Evolutionary conservation across 2,113 vertebrate species (phyloP), one percentile per base, ranked within the genome.

Genomic region (Colossoma macropomum): DNA sequence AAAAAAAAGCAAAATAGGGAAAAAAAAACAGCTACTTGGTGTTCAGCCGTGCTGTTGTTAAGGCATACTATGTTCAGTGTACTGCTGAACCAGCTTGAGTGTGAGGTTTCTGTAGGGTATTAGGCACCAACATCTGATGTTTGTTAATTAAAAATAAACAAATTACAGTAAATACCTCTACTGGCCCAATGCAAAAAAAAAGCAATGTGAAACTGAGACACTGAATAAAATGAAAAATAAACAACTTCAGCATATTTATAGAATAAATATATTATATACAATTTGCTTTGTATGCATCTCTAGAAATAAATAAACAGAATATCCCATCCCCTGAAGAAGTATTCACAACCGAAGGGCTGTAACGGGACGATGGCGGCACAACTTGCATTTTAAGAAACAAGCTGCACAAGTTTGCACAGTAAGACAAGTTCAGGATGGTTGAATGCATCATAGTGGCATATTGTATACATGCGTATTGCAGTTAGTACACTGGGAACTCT

Each of bases 251-350:
- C 68, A 90, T 91, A 94, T 92, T 93, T 95, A 94, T 91, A 94
- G 92, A 95, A 95, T 95, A 95, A 95, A 95, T 95, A 95, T 94
- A 89, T 82, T 95, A 94, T 95, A 87, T 95, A 94, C 91, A 94
- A 90, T 92, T 93, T 92, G 91, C 92, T 94, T 93, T 92, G 91
- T 94, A 92, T 93, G 89, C 90, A 93, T 93, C 90, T 93, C 92
- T 92, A 88, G 85, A 92, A 95, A 95, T 94, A 95, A 95, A 94
- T 94, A 95, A 93, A 94, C 92, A 92, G 92, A 93, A 90, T 92
- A 90, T 88, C 88, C 87, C 92, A 84, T 90, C 90, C 88, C 84
- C 88, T 76, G 90, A 88, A 92, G 89, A 92, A 95, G 92, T 93
- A 92, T 94, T 92, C 92, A 94, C 93, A 94, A 91, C 92, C 85